A percentile compares a stretch with the other conserved stretches of the same genome.
These are phyloP conservation scores for Periphyllus acericola DNA, from an alignment of 2,888 invertebrate genomes.

Conservation along the genomic window DNA sequence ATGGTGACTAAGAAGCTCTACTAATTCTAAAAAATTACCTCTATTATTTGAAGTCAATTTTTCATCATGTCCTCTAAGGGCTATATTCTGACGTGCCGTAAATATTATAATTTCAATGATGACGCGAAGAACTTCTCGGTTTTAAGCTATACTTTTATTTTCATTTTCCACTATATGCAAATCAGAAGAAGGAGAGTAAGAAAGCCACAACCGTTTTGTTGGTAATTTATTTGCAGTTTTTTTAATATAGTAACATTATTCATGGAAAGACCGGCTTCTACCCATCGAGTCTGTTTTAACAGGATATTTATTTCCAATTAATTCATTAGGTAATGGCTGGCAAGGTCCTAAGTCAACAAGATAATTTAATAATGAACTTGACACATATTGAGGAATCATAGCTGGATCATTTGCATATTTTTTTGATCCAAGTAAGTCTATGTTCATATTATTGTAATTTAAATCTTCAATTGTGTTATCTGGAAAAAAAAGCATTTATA, in stretches of 20 bases:
- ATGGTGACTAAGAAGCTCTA: background rate
- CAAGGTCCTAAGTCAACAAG: background rate
- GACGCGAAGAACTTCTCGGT: background rate
- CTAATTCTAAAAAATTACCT: background rate
- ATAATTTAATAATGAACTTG: background rate
- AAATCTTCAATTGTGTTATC: background rate
- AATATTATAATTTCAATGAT: background rate
- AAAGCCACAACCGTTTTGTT: constrained; percentile 5
- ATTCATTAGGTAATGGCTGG: constrained; percentile 11
- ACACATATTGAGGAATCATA: background rate
- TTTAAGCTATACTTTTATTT: background rate
- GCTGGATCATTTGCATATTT: background rate
- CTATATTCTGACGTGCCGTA: background rate
- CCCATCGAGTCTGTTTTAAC: background rate
- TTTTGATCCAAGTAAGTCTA: background rate
- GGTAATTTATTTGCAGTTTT: background rate
- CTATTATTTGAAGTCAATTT: background rate
- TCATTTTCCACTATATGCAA: background rate
- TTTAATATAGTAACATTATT: background rate
- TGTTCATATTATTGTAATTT: background rate
- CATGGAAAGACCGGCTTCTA: background rate
- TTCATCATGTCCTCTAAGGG: background rate
- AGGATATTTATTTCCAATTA: background rate
- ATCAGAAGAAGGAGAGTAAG: background rate
- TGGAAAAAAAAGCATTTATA: background rate